Percentiles rank a stretch among this genome's conserved stretches.
Evolutionary conservation across 2,797 vertebrate genomes (phyloP).

Genomic region (Gymnothorax reevesii): DNA sequence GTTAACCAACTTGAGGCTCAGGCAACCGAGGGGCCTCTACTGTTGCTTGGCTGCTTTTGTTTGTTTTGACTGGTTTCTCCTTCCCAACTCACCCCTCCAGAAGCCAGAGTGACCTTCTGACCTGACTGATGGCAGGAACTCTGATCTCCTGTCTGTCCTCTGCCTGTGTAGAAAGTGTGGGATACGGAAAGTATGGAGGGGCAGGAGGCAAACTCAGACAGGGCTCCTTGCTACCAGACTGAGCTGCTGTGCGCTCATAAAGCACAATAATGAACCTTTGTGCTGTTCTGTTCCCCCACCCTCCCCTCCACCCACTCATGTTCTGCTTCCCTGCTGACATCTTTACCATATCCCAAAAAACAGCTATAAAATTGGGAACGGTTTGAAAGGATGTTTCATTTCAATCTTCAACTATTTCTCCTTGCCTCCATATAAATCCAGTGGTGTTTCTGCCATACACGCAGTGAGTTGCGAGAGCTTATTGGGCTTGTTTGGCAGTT

Average conservation of each 20-base stretch:
- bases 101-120: slow-evolving; percentile 4
- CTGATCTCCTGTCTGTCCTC: neutral
- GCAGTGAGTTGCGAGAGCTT: neutral
- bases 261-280: slow-evolving; percentile 8
- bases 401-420: neutral
- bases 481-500: slow-evolving; percentile 5
- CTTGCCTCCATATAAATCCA: neutral
- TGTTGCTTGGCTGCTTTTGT: neutral
- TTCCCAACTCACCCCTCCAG: neutral
- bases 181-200: neutral
- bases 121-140: neutral
- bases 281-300: neutral
- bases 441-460: neutral
- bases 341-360: neutral
- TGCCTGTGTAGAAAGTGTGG: neutral
- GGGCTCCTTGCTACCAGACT: slow-evolving; percentile 1
- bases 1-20: neutral
- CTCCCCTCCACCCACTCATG: neutral
- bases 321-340: neutral
- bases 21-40: neutral
- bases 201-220: neutral
- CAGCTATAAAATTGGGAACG: neutral
- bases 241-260: neutral
- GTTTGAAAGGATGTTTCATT: slow-evolving; percentile 13
- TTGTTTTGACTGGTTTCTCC: neutral